Base-by-base conservation (phyloP, 2,113 vertebrate genomes). In the rabbit (Oryctolagus cuniculus) region DNA sequence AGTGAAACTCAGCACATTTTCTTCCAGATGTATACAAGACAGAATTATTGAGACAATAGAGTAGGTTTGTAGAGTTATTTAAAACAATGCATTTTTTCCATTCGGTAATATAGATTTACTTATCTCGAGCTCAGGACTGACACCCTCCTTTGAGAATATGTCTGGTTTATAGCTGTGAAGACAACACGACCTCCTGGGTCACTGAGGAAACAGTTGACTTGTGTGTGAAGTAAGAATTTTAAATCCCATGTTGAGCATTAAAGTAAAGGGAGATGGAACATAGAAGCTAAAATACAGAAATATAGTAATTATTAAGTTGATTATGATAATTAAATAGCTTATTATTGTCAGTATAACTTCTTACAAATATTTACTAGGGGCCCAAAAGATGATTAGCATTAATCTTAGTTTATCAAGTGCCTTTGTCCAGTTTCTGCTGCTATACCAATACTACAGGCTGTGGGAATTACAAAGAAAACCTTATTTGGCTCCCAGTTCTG, bases 91-190 rank as follows among this genome's bases (percentile, higher is more conserved):
- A 90, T 44, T 24, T 90, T 97, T 96, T 89, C 31, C 38, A 2
- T 86, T 96, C 36, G 88, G 79, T 61, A 69, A 19, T 93, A 38
- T 51, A 92, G 96, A 93, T 96, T 96, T 84, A 80, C 93, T 91
- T 95, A 70, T 97, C 69, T 87, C 34, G 74, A 97, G 85, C 79
- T 55, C 55, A 87, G 86, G 79, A 79, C 83, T 72, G 92, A 97
- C 73, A 94, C 49, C 55, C 53, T 95, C 92, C 92, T 83, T 67
- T 58, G 95, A 90, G 96, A 95, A 34, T 88, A 90, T 73, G 92
- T 97, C 97, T 97, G 96, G 90, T 97, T 97, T 97, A 96, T 97
- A 97, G 82, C 95, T 95, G 94, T 74, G 38, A 97, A 97, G 96
- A 97, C 93, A 96, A 55, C 36, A 24, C 92, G 92, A 96, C 88